These are phyloP conservation scores for Macaria notata DNA, from an alignment of 2,888 invertebrate species.

Conservation along the genomic window DNA sequence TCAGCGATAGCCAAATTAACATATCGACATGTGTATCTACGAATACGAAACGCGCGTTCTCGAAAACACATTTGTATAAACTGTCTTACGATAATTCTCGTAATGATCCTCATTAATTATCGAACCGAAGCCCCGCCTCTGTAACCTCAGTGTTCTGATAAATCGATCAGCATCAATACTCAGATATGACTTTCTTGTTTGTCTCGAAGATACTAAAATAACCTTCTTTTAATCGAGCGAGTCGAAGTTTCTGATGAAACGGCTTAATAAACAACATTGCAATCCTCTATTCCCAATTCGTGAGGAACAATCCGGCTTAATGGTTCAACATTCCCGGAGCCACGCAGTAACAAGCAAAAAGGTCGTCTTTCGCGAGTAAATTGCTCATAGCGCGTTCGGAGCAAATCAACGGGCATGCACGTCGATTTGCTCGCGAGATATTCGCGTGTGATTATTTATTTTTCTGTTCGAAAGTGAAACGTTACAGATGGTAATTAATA, in stretches of 20 bases:
- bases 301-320: slow-evolving; percentile 31
- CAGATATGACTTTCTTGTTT: slow-evolving; percentile 6
- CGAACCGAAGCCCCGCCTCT: slow-evolving; percentile 6
- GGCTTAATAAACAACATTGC: slow-evolving; percentile 15
- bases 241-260: slow-evolving; percentile 8
- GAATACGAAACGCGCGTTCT: slow-evolving; percentile 3
- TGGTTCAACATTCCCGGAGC: slow-evolving; percentile 34
- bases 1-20: slow-evolving; percentile 25
- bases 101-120: slow-evolving; percentile 10
- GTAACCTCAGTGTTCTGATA: slow-evolving; percentile 13
- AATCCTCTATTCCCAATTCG: slow-evolving; percentile 27
- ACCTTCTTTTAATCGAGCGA: slow-evolving; percentile 8
- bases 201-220: neutral
- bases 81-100: slow-evolving; percentile 5
- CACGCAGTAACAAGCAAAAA: slow-evolving; percentile 31
- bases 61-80: slow-evolving; percentile 16
- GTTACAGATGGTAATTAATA: slow-evolving; percentile 40
- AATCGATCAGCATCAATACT: slow-evolving; percentile 10
- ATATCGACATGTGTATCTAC: slow-evolving; percentile 11
- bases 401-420: slow-evolving; percentile 14
- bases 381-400: slow-evolving; percentile 24
- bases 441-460: slow-evolving; percentile 31
- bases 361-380: slow-evolving; percentile 27
- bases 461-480: slow-evolving; percentile 39
- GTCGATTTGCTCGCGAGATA: slow-evolving; percentile 15